Percentiles rank a stretch among this genome's conserved stretches.
Evolutionary conservation across 2,888 invertebrate genomes (phyloP).

Genomic region (Ommatoiulus sabulosus): DNA sequence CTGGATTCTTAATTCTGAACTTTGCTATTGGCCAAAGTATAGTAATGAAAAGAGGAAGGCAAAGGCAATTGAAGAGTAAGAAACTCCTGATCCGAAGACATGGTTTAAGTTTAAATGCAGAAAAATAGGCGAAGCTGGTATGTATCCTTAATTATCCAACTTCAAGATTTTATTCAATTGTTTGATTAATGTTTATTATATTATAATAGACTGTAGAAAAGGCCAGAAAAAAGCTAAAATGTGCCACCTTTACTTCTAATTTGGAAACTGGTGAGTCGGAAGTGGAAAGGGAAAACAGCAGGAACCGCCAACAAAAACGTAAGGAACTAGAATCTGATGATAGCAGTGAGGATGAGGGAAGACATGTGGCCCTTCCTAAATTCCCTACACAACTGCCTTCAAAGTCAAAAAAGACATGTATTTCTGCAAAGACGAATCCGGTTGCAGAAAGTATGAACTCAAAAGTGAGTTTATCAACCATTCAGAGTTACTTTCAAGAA

Average conservation of each 20-base stretch:
- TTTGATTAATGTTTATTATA: not conserved
- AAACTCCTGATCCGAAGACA: not conserved
- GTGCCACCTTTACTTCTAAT: not conserved
- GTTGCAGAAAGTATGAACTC: too few relatives aligned
- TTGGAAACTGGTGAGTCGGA: not conserved
- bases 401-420: too few relatives aligned
- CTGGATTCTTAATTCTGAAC: not conserved
- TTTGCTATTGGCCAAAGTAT: not conserved
- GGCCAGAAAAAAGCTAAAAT: not conserved
- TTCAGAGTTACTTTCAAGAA: too few relatives aligned
- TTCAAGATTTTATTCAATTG: not conserved
- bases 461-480: too few relatives aligned
- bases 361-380: too few relatives aligned
- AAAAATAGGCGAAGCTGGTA: not conserved
- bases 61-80: not conserved
- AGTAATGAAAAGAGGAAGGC: not conserved
- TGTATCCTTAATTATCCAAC: not conserved
- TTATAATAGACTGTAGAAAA: not conserved
- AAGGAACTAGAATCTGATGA: too few relatives aligned
- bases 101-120: not conserved
- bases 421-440: too few relatives aligned
- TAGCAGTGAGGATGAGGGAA: too few relatives aligned
- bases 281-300: not conserved
- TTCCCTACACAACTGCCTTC: too few relatives aligned
- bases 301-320: not conserved